These are phyloP conservation scores for Drosophila prosaltans DNA, from an alignment of 1,140 invertebrate genomes.

Conservation along the genomic window DNA sequence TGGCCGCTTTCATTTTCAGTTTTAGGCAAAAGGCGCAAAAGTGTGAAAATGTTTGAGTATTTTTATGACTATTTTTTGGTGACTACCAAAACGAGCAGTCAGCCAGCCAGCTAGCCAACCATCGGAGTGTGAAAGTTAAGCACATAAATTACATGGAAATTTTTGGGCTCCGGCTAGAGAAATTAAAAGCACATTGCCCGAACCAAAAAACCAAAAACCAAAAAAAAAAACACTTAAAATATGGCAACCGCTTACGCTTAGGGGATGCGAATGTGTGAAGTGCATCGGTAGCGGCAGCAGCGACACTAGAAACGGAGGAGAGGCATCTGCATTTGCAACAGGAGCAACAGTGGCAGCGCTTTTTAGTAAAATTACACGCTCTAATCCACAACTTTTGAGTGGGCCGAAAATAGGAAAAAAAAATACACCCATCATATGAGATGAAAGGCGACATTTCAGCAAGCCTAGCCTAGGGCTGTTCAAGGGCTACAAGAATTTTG, in stretches of 20 bases:
- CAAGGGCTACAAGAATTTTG: constrained; percentile 62
- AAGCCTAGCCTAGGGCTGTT: constrained; percentile 51
- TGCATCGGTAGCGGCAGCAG: constrained; percentile 24
- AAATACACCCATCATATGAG: constrained; percentile 33
- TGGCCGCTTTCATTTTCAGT: constrained; percentile 72
- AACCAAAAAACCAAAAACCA: constrained; percentile 45
- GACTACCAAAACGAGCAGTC: constrained; percentile 24
- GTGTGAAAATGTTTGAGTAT: constrained; percentile 72
- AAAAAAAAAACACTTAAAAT: constrained; percentile 54
- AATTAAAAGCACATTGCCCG: constrained; percentile 74
- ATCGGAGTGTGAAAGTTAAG: constrained; percentile 74
- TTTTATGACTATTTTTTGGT: constrained; percentile 72
- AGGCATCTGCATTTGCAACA: not conserved
- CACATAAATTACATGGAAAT: constrained; percentile 71
- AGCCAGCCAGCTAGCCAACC: constrained; percentile 28
- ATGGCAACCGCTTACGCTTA: constrained; percentile 39
- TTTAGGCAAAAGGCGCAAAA: constrained; percentile 66
- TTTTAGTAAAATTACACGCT: constrained; percentile 76
- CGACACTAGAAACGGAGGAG: not conserved
- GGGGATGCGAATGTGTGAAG: constrained; percentile 46
- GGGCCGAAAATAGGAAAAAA: constrained; percentile 25
- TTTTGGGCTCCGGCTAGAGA: constrained; percentile 27
- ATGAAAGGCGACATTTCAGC: constrained; percentile 71
- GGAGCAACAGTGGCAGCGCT: constrained; percentile 30
- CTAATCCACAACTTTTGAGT: constrained; percentile 77